Conservation (phyloP, 2,888 invertebrate species). For the Ariolimax columbianus region DNA sequence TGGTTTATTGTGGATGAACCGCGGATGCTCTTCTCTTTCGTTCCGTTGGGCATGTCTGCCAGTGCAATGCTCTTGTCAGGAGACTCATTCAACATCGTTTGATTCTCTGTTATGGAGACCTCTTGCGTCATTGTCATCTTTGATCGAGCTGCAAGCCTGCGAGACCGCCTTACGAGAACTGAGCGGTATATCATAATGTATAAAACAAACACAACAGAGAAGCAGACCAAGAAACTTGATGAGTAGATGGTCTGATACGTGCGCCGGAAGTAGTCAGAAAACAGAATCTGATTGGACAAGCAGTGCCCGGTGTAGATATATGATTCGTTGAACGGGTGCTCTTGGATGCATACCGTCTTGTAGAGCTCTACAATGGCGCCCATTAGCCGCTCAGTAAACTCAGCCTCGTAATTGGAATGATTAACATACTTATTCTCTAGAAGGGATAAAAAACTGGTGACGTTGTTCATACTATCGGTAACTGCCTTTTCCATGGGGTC, state of each 20-base stretch:
- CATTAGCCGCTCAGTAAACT: not conserved
- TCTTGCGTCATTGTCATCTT: constrained; percentile 55
- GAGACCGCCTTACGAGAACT: constrained; percentile 63
- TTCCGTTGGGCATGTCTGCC: constrained; percentile 40
- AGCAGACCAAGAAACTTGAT: constrained; percentile 70
- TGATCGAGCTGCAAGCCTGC: constrained; percentile 51
- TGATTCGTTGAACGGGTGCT: constrained; percentile 11
- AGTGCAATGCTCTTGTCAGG: constrained; percentile 55
- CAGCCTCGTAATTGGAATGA: not conserved
- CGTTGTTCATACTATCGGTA: not conserved
- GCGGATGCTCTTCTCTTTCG: not conserved
- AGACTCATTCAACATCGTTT: constrained; percentile 66
- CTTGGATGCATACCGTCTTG: not conserved
- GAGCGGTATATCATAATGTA: constrained; percentile 72
- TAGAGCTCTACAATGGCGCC: not conserved
- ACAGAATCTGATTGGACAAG: constrained; percentile 60
- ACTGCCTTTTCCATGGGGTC: not conserved
- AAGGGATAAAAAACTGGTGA: not conserved
- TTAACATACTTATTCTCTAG: not conserved
- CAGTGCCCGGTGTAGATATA: constrained; percentile 58
- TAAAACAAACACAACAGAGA: constrained; percentile 72
- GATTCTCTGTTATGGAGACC: constrained; percentile 57
- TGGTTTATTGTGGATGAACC: not conserved
- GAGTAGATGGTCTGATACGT: constrained; percentile 72
- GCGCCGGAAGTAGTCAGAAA: constrained; percentile 60